Percentiles rank a stretch among this genome's conserved stretches.
These are phyloP conservation scores for Drosophila longiperda DNA, from an alignment of 2,888 invertebrate genomes.

Conservation along the genomic window DNA sequence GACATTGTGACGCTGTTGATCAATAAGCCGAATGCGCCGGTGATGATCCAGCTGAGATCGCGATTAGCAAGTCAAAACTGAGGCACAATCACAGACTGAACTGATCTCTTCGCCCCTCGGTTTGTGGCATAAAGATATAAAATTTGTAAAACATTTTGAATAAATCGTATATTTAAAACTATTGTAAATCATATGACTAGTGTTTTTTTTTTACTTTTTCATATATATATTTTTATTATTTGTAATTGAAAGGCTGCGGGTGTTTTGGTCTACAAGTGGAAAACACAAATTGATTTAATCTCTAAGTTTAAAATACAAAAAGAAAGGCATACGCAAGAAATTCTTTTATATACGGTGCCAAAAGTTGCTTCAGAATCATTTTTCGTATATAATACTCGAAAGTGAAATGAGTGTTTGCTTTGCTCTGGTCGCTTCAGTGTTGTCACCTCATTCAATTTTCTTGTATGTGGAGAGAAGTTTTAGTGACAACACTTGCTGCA, in stretches of 20 bases:
- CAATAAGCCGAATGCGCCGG: slow-evolving; percentile 90
- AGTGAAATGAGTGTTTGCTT: slow-evolving; percentile 19
- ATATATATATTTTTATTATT: slow-evolving; percentile 29
- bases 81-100: slow-evolving; percentile 2
- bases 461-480: neutral
- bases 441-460: slow-evolving; percentile 16
- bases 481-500: slow-evolving; percentile 25
- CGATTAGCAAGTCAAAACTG: slow-evolving; percentile 67
- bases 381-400: slow-evolving; percentile 50
- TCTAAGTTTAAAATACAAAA: slow-evolving; percentile 43
- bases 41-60: slow-evolving; percentile 69
- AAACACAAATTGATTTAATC: slow-evolving; percentile 21
- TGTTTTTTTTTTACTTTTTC: slow-evolving; percentile 23
- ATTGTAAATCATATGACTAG: slow-evolving; percentile 74
- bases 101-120: slow-evolving; percentile 28
- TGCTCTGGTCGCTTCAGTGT: slow-evolving; percentile 8
- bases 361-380: slow-evolving; percentile 36
- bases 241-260: slow-evolving; percentile 71
- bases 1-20: slow-evolving; percentile 90
- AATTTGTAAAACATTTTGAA: slow-evolving; percentile 46
- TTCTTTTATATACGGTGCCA: slow-evolving; percentile 43
- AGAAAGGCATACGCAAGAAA: slow-evolving; percentile 61
- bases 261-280: slow-evolving; percentile 62
- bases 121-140: slow-evolving; percentile 43
- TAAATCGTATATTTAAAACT: slow-evolving; percentile 58